Evolutionary conservation across 1,140 invertebrate genomes (phyloP), one percentile per base, ranked within the genome.

Genomic region (Kradibia gibbosae): DNA sequence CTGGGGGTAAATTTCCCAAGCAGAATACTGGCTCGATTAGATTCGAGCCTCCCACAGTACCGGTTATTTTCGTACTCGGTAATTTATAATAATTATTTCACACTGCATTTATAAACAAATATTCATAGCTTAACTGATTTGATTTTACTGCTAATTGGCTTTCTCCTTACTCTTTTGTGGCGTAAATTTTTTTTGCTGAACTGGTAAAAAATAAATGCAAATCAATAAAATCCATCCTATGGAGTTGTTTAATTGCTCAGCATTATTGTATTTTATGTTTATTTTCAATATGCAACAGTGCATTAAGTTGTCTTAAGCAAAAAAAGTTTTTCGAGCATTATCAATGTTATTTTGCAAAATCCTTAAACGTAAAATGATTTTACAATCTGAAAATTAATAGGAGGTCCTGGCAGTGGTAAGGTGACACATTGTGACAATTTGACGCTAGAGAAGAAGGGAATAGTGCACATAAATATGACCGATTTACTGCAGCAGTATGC

Each of bases 341-440:
- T 4, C 57, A 60, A 31, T 60, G 28, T n/a, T n/a, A 60, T 17
- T 28, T 2, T 13, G 4, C 13, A 17, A 60, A 20, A 34, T 8
- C 4, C 20, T 45, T 42, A 39, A 80, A 65, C 31, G n/a, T 67
- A 34, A 34, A 60, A n/a, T 55, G 42, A 77, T 11, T 67, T 60
- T 7, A 42, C 7, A 28, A 55, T 39, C 28, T 76, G 3, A 28
- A 39, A 34, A 62, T 74, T 53, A 82, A 22, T 87, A 96, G 95
- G 96, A 85, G 96, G 96, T 79, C 96, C 96, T 71, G 96, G 96
- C 84, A 97, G 96, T 88, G 96, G 96, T 60, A 98, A 98, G 94
- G 96, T 97, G 93, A 97, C 96, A 86, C 96, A 98, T 91, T 97
- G 96, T 90, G 96, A 98, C 88, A 96, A 95, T 86, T 91, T 97